phyloP scores from a whole-genome alignment of 2,797 vertebrate species.

The Trachops cirrhosus region DNA sequence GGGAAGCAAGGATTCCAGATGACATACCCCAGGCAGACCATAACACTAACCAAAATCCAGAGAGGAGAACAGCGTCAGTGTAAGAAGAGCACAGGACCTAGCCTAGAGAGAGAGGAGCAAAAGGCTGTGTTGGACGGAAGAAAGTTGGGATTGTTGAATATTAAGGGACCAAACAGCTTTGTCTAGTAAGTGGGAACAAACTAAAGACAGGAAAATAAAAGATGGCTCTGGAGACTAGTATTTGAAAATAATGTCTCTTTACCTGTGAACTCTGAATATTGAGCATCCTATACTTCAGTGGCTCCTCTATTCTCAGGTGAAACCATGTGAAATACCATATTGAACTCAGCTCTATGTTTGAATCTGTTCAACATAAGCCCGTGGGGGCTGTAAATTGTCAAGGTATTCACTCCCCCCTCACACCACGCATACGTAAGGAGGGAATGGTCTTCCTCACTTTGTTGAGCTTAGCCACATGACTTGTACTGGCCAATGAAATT shows the following conservation, averaged over 20 bases:
- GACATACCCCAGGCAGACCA: background rate
- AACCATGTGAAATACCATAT: background rate
- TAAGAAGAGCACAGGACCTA: background rate
- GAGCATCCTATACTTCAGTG: background rate
- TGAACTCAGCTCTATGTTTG: background rate
- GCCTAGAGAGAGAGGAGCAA: background rate
- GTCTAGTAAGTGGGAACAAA: background rate
- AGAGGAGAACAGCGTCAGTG: background rate
- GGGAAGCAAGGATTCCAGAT: background rate
- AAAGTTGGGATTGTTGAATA: background rate
- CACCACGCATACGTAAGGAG: fast-evolving
- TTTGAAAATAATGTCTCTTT: background rate
- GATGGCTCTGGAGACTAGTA: background rate
- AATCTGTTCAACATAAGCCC: background rate
- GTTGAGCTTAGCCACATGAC: background rate
- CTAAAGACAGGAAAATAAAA: background rate
- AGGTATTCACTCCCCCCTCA: background rate
- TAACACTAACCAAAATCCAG: background rate
- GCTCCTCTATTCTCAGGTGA: background rate
- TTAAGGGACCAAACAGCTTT: background rate
- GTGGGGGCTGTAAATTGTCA: background rate
- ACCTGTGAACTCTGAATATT: background rate
- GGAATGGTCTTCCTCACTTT: background rate
- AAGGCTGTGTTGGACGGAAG: background rate
- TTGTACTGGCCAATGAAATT: background rate